Conservation (phyloP, 1,140 invertebrate species). For the Dolichoris vasculosae region DNA sequence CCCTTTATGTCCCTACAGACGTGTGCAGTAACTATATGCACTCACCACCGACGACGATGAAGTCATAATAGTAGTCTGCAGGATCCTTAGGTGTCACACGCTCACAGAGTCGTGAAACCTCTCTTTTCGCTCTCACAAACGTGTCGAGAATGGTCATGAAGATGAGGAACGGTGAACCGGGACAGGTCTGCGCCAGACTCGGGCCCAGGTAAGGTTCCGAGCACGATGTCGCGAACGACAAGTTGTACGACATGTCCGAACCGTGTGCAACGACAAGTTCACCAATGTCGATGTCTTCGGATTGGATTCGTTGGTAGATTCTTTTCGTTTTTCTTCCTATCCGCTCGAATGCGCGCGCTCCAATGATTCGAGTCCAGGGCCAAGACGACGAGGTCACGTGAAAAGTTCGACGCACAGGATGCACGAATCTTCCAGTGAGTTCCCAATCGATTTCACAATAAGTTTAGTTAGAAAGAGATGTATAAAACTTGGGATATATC, state of each 20-base stretch:
- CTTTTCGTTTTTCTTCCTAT: background rate
- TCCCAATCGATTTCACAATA: background rate
- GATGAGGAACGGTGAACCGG: constrained; percentile 73
- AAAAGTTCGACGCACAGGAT: background rate
- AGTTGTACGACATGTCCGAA: constrained; percentile 63
- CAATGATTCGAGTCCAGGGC: constrained; percentile 36
- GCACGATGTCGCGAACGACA: constrained; percentile 58
- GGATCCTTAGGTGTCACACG: constrained; percentile 67
- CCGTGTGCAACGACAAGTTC: background rate
- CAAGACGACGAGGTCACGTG: constrained; percentile 11
- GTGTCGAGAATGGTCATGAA: constrained; percentile 77
- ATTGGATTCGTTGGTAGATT: background rate
- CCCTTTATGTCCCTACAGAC: no score
- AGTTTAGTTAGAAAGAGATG: background rate
- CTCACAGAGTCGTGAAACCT: constrained; percentile 74
- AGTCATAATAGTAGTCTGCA: constrained; percentile 75
- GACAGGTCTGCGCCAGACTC: constrained; percentile 72
- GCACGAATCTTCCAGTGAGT: background rate
- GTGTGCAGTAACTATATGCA: constrained; percentile 31
- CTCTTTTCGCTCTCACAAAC: constrained; percentile 72
- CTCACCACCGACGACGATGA: constrained; percentile 77
- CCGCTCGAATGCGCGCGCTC: background rate
- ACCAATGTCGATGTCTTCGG: background rate
- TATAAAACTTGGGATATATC: background rate
- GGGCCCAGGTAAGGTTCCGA: constrained; percentile 70